phyloP scores from a whole-genome alignment of 92 coral and sea anemone genomes.

The Phenganax marumi region DNA sequence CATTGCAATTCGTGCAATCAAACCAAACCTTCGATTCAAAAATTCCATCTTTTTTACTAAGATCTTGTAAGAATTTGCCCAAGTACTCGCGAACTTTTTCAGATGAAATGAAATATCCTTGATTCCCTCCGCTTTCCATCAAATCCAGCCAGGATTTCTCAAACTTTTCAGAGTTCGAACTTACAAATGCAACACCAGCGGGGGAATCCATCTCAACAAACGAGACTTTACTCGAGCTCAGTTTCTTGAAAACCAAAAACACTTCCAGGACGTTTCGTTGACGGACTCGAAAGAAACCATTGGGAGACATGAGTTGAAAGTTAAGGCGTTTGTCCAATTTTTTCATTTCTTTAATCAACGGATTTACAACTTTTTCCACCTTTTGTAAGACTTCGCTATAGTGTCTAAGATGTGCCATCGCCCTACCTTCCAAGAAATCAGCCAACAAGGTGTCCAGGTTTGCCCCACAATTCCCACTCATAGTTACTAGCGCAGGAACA shows the following conservation, averaged over 20 bases:
- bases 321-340: slow-evolving; percentile 31
- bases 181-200: slow-evolving; percentile 17
- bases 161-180: slow-evolving; percentile 11
- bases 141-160: slow-evolving; percentile 30
- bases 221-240: slow-evolving; percentile 19
- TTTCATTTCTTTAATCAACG: slow-evolving; percentile 23
- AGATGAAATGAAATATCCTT: slow-evolving; percentile 23
- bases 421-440: slow-evolving; percentile 20
- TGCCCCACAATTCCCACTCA: neutral
- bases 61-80: slow-evolving; percentile 13
- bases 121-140: slow-evolving; percentile 23
- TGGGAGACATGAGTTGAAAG: slow-evolving; percentile 32
- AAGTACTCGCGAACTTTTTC: slow-evolving; percentile 10
- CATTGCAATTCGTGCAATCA: slow-evolving; percentile 28
- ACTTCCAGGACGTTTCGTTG: slow-evolving; percentile 30
- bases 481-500: neutral
- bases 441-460: slow-evolving; percentile 18
- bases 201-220: slow-evolving; percentile 41
- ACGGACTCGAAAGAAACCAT: slow-evolving; percentile 15
- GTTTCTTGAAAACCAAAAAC: slow-evolving; percentile 31
- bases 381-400: slow-evolving; percentile 23
- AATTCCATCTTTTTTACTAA: slow-evolving; percentile 24
- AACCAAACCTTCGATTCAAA: slow-evolving; percentile 27
- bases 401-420: slow-evolving; percentile 25
- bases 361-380: slow-evolving; percentile 33